A percentile compares a stretch with the other conserved stretches of the same genome.
These are phyloP conservation scores for Hippopotamyrus pictus DNA, from an alignment of 2,797 vertebrate species.

Conservation along the genomic window DNA sequence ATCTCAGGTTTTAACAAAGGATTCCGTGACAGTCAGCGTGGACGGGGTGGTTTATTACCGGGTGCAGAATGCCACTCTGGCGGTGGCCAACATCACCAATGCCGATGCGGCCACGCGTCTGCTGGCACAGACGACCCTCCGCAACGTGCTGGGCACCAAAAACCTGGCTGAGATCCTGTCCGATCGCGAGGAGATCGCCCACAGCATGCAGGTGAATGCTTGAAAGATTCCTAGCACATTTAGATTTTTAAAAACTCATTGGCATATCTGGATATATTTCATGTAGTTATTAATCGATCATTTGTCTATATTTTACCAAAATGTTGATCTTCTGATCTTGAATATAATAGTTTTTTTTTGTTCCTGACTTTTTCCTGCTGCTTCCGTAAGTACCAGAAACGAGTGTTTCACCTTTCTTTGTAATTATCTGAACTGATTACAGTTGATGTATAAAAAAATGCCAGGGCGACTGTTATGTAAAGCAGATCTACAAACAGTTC, in stretches of 20 bases:
- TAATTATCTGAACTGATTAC: background rate
- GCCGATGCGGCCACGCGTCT: conserved; percentile 68
- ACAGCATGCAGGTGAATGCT: conserved; percentile 67
- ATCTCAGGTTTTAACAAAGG: conserved; percentile 67
- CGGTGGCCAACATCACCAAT: conserved; percentile 71
- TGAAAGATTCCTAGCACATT: background rate
- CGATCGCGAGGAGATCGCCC: conserved; percentile 71
- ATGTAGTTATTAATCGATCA: background rate
- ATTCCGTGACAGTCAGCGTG: conserved; percentile 68
- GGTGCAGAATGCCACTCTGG: conserved; percentile 66
- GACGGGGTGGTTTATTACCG: conserved; percentile 73
- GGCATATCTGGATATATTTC: background rate
- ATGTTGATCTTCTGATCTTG: background rate
- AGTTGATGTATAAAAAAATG: background rate
- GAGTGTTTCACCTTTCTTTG: background rate
- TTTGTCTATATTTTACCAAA: background rate
- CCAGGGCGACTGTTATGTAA: background rate
- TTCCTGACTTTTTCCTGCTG: background rate
- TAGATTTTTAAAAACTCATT: background rate
- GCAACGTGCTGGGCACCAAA: conserved; percentile 72
- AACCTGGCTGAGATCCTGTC: conserved; percentile 73
- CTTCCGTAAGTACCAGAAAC: background rate
- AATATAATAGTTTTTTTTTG: background rate
- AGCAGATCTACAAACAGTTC: background rate
- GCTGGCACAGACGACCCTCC: conserved; percentile 68